Evolutionary conservation across 2,888 invertebrate species (phyloP).

Genomic region (Caradrina kadenii): DNA sequence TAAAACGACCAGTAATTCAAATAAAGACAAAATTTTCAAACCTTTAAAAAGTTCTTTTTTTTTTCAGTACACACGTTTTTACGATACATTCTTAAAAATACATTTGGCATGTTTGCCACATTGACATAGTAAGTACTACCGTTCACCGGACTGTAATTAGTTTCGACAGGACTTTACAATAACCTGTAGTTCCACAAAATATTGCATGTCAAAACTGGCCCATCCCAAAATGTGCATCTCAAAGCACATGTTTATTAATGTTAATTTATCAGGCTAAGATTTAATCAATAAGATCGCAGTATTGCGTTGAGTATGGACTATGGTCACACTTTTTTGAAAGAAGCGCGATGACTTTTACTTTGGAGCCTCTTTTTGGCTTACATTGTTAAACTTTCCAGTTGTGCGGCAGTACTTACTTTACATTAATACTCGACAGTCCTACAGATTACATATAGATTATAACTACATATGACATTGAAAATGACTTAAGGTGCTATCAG

Average conservation of each 20-base stretch:
- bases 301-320: neutral
- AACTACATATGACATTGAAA: neutral
- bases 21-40: neutral
- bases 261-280: too few species aligned
- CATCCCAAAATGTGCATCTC: neutral
- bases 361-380: too few species aligned
- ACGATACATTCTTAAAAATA: neutral
- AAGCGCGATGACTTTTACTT: neutral
- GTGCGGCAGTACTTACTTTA: slow-evolving; percentile 14
- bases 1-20: neutral
- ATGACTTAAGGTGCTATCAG: neutral
- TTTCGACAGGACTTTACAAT: slow-evolving; percentile 1
- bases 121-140: slow-evolving; percentile 14
- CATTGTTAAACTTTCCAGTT: neutral
- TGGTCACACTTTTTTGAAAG: neutral
- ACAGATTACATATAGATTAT: neutral
- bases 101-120: slow-evolving; percentile 13
- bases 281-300: too few species aligned
- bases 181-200: neutral
- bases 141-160: neutral
- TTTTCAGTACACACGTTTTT: neutral
- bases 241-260: too few species aligned
- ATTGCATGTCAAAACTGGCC: neutral
- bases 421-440: neutral
- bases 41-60: slow-evolving; percentile 24